phyloP scores from a whole-genome alignment of 2,888 invertebrate genomes.

The Physocephala rufipes region DNA sequence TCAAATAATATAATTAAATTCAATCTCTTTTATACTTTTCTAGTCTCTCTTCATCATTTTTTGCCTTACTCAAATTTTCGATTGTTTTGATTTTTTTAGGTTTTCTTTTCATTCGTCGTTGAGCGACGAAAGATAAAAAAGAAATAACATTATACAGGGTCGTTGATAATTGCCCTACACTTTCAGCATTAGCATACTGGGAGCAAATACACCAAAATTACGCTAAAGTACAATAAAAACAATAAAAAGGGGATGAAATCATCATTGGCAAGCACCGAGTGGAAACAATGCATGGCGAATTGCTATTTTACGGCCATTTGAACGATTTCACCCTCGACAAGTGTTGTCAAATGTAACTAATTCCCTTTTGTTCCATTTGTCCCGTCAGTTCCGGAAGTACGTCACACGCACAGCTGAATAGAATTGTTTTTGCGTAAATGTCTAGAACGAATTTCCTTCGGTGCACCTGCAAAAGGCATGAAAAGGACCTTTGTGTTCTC shows the following conservation, averaged over 20 bases:
- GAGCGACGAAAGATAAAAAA: background rate
- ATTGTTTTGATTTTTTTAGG: conserved; percentile 2
- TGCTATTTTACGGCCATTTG: conserved; percentile 62
- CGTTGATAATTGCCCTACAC: conserved; percentile 42
- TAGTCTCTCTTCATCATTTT: background rate
- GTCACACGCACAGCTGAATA: conserved; percentile 2
- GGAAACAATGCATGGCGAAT: conserved; percentile 64
- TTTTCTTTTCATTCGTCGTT: background rate
- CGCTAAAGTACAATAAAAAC: conserved; percentile 33
- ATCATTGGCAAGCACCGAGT: conserved; percentile 49
- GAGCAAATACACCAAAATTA: conserved; percentile 34
- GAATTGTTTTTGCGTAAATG: conserved; percentile 63
- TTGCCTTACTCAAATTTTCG: background rate
- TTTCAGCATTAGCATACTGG: conserved; percentile 42
- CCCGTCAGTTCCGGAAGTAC: background rate
- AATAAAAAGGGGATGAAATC: conserved; percentile 32
- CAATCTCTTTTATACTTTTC: background rate
- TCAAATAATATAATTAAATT: background rate
- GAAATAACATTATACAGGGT: conserved; percentile 25
- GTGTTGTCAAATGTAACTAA: conserved; percentile 48
- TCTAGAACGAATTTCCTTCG: conserved; percentile 60
- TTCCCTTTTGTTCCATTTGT: conserved; percentile 32
- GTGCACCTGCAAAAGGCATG: conserved; percentile 62
- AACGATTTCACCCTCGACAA: conserved; percentile 38
- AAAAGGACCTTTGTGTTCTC: too few species aligned